These are phyloP conservation scores for Sinopyrophorus schimmeli DNA, from an alignment of 2,888 invertebrate species.

Conservation along the genomic window DNA sequence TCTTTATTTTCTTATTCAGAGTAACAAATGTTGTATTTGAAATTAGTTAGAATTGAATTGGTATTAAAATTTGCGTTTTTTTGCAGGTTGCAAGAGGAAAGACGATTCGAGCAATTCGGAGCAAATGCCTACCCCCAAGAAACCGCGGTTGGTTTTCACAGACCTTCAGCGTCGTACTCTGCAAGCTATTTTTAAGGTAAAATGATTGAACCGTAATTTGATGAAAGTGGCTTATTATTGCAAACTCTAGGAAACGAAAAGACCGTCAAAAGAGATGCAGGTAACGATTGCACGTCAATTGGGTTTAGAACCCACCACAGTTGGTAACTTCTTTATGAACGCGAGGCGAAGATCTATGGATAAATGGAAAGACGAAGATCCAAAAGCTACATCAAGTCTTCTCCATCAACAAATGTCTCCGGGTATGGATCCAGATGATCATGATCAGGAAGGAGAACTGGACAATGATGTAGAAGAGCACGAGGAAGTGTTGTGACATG, in stretches of 20 bases:
- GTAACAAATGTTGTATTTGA: neutral
- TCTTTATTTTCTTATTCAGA: neutral
- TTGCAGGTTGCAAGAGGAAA: slow-evolving; percentile 91
- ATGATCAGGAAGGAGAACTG: slow-evolving; percentile 55
- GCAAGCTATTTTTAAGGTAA: slow-evolving; percentile 99
- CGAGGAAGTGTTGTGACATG: slow-evolving; percentile 63
- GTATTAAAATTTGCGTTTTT: neutral
- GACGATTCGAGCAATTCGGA: slow-evolving; percentile 78
- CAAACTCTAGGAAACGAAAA: slow-evolving; percentile 84
- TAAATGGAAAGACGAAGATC: slow-evolving; percentile 96
- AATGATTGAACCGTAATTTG: slow-evolving; percentile 13
- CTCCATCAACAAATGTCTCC: slow-evolving; percentile 56
- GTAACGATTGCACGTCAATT: slow-evolving; percentile 97
- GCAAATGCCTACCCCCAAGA: slow-evolving; percentile 92
- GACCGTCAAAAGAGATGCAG: slow-evolving; percentile 99
- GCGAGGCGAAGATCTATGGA: slow-evolving; percentile 97
- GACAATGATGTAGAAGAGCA: slow-evolving; percentile 61
- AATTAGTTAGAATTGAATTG: neutral
- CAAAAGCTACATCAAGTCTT: slow-evolving; percentile 58
- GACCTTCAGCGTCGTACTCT: slow-evolving; percentile 99
- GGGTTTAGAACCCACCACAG: slow-evolving; percentile 95
- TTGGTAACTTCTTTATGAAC: slow-evolving; percentile 99
- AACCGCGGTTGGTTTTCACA: slow-evolving; percentile 99
- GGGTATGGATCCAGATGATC: slow-evolving; percentile 54
- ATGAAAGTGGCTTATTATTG: neutral